phyloP scores from a whole-genome alignment of 2,113 vertebrate species.

The Benitochromis conjunctus region DNA sequence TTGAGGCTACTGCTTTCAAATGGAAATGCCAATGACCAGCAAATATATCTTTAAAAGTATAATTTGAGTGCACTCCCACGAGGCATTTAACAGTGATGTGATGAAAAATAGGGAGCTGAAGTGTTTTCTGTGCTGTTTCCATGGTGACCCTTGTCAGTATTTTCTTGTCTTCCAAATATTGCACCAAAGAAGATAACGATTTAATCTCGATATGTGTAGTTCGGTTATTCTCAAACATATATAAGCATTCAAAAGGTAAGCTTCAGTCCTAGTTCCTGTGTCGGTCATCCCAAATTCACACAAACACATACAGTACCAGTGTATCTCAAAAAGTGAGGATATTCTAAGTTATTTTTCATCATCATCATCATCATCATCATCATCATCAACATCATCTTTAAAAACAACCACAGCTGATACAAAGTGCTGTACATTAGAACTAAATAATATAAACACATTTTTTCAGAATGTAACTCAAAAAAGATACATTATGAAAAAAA shows the following conservation, averaged over 20 bases:
- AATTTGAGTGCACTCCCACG: constrained; percentile 10
- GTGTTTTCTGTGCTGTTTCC: not conserved
- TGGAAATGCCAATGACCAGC: not conserved
- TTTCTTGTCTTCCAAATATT: not conserved
- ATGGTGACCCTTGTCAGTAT: constrained; percentile 22
- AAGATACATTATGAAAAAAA: not conserved
- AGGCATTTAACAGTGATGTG: constrained; percentile 1
- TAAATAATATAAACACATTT: no score
- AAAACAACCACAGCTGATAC: no score
- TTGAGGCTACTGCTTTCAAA: not conserved
- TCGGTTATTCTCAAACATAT: not conserved
- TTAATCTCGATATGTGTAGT: not conserved
- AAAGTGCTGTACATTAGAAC: no score
- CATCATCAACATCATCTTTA: no score
- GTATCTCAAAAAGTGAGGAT: not conserved
- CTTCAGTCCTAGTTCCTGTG: not conserved
- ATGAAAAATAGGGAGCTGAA: not conserved
- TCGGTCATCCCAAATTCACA: not conserved
- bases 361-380: no score
- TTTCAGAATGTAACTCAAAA: not conserved
- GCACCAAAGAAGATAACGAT: not conserved
- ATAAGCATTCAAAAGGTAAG: not conserved
- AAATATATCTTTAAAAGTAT: not conserved
- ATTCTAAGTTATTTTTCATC: not conserved
- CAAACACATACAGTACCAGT: accelerated